A percentile compares a stretch with the other conserved stretches of the same genome.
These are phyloP conservation scores for Martes martes DNA, from an alignment of 2,113 vertebrate species.

Conservation along the genomic window DNA sequence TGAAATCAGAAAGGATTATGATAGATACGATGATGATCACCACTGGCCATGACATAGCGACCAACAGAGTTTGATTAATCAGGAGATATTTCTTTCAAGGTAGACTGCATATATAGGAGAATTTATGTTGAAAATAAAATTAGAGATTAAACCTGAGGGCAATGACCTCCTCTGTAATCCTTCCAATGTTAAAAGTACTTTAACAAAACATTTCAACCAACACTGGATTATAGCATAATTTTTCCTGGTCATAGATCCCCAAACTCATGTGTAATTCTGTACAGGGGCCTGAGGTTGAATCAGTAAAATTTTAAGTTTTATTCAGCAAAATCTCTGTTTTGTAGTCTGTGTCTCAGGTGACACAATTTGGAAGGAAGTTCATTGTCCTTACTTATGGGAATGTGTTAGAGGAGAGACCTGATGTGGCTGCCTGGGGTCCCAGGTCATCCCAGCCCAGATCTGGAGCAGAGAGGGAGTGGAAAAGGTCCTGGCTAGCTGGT, in stretches of 20 bases:
- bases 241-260: not conserved
- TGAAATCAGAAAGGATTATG: not conserved
- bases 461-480: not conserved
- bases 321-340: not conserved
- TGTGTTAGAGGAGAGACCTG: not conserved
- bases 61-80: not conserved
- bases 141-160: not conserved
- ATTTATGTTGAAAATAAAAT: not conserved
- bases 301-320: not conserved
- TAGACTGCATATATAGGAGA: not conserved
- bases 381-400: not conserved
- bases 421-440: not conserved
- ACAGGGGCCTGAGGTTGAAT: not conserved
- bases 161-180: not conserved
- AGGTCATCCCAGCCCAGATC: not conserved
- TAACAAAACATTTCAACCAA: not conserved
- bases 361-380: not conserved
- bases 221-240: not conserved
- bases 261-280: not conserved
- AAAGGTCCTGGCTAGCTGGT: not conserved
- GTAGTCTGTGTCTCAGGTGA: not conserved
- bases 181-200: not conserved
- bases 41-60: not conserved
- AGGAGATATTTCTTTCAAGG: not conserved
- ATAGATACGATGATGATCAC: not conserved